Base-by-base conservation (phyloP, 2,113 vertebrate species). In the Sylvietta virens region DNA sequence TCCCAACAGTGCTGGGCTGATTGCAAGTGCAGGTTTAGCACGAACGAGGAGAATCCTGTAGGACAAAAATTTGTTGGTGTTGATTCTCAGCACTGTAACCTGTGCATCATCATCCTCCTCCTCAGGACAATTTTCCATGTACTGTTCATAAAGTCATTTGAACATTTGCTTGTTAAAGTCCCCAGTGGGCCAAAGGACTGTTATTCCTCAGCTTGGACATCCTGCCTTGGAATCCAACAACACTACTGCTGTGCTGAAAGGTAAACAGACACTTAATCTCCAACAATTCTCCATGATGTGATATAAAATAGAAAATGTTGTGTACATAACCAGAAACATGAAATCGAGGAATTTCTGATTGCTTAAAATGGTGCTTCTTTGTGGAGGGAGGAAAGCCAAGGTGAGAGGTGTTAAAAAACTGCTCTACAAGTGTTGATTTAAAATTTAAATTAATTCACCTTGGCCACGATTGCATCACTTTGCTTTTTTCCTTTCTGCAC, bases 401-500 rank as follows among this genome's bases (percentile, higher is more conserved):
- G 70, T 90, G 78, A 85, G 22, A 15, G 44, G 58, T 53, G 44
- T 81, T 81, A 39, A 71, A 62, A 76, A 89, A 30, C 15, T 48
- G 37, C 81, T 92, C 94, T 84, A 53, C 72, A 81, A 76, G 39
- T 50, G 42, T 87, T 81, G 37, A 73, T 72, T 70, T 91, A 73
- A 89, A 79, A 92, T 90, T 61, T 73, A 79, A 90, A 92, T 54
- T 4, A 87, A 70, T 90, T 90, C 81, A 80, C 93, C 90, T 90
- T 77, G 84, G 48, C 58, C 54, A 3, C 4, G 24, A 57, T 90
- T 77, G 61, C 70, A 65, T 95, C 70, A n/a, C 84, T 94, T 85
- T 33, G 50, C 77, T 65, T 79, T 92, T 92, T 85, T 76, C 61
- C 91, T 94, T 85, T 82, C 86, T 82, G 62, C 44, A 50, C 0